These are phyloP conservation scores for Oryzias celebensis DNA, from an alignment of 2,113 vertebrate genomes.

Conservation along the genomic window DNA sequence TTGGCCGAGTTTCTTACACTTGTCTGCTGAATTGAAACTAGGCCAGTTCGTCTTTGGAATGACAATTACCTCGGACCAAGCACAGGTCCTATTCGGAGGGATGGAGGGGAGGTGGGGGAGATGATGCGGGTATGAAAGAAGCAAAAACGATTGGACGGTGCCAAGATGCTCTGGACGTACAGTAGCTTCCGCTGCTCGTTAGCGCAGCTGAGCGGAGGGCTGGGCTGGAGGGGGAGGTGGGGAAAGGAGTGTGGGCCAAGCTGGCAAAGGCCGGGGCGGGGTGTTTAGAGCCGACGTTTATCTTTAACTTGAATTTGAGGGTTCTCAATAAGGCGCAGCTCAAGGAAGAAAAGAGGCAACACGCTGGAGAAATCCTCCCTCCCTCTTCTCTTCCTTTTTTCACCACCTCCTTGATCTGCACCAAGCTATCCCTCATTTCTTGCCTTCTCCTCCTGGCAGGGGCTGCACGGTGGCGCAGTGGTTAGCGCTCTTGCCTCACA, in stretches of 20 bases:
- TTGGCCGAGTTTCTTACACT: constrained; percentile 57
- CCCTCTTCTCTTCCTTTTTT: constrained; percentile 16
- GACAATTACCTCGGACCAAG: constrained; percentile 85
- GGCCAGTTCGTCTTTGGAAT: constrained; percentile 90
- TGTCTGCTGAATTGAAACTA: constrained; percentile 83
- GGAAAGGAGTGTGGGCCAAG: background rate
- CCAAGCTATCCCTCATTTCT: constrained; percentile 34
- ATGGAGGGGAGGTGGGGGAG: constrained; percentile 51
- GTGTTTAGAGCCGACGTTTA: constrained; percentile 59
- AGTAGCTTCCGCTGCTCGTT: constrained; percentile 78
- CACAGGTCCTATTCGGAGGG: constrained; percentile 71
- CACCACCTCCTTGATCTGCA: constrained; percentile 40
- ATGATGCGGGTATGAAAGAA: constrained; percentile 53
- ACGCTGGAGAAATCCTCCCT: constrained; percentile 57
- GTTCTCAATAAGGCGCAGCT: constrained; percentile 53
- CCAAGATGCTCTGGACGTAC: constrained; percentile 67
- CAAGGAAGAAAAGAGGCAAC: constrained; percentile 52
- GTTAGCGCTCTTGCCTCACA: too few species aligned
- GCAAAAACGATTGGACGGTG: constrained; percentile 49
- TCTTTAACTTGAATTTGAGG: constrained; percentile 60
- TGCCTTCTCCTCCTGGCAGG: constrained; percentile 44
- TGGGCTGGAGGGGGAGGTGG: background rate
- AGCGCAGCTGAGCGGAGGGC: constrained; percentile 47
- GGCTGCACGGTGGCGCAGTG: too few species aligned
- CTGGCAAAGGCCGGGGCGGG: constrained; percentile 53